These are phyloP conservation scores for Pelecanus crispus DNA, from an alignment of 2,113 vertebrate genomes.

Conservation along the genomic window DNA sequence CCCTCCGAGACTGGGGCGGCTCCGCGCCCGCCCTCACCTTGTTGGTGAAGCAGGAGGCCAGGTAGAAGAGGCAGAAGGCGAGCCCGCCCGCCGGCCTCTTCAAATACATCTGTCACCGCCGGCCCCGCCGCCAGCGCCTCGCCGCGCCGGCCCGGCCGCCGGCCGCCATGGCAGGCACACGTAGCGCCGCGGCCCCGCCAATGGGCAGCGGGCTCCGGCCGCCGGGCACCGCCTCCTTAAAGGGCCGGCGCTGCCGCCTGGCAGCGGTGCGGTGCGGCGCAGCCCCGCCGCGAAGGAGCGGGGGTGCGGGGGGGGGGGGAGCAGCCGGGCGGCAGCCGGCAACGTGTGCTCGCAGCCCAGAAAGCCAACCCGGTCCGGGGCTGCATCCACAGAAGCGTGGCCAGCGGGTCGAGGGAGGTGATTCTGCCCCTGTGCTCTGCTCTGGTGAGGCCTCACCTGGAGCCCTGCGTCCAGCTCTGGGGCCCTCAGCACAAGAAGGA, in stretches of 20 bases:
- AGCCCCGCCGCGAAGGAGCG: accelerated
- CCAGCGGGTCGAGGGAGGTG: accelerated
- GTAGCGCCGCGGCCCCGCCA: constrained; percentile 24
- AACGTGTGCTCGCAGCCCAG: neutral
- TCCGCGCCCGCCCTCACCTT: constrained; percentile 69
- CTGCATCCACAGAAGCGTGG: neutral
- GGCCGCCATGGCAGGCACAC: constrained; percentile 30
- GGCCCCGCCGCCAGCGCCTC: neutral
- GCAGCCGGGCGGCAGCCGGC: neutral
- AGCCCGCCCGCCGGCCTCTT: constrained; percentile 55
- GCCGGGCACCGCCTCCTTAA: constrained; percentile 41
- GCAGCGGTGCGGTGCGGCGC: neutral
- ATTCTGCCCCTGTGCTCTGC: too few relatives aligned
- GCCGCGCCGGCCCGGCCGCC: neutral
- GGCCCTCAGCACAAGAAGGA: neutral
- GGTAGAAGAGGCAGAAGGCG: constrained; percentile 69
- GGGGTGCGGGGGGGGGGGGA: accelerated
- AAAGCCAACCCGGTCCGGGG: accelerated
- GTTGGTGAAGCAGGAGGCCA: constrained; percentile 74
- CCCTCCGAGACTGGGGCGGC: neutral
- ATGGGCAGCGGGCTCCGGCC: neutral
- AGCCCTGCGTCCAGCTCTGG: too few relatives aligned
- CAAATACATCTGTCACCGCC: constrained; percentile 60
- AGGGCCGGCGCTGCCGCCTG: neutral
- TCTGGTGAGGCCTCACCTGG: neutral